These are phyloP conservation scores for Nymphalis polychloros DNA, from an alignment of 2,888 invertebrate genomes.

Conservation along the genomic window DNA sequence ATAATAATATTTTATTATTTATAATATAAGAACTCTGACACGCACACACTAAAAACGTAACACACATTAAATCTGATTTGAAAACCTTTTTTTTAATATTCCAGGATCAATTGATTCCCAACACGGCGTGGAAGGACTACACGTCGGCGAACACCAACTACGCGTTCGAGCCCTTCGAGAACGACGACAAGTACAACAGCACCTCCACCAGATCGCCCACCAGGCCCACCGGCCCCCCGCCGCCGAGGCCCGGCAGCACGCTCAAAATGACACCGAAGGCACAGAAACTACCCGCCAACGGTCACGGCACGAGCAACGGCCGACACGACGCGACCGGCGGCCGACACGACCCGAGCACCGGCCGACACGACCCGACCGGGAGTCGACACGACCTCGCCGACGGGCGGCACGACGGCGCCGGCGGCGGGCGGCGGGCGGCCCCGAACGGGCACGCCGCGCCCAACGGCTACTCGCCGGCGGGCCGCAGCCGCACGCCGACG, in stretches of 20 bases:
- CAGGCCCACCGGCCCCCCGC: constrained; percentile 51
- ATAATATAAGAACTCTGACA: too few relatives aligned
- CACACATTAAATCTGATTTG: too few relatives aligned
- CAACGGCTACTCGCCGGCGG: constrained; percentile 40
- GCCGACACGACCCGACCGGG: background rate
- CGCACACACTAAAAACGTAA: too few relatives aligned
- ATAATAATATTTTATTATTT: too few relatives aligned
- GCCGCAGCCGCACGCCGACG: constrained; percentile 41
- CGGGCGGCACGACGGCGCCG: too few relatives aligned
- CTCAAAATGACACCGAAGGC: constrained; percentile 36
- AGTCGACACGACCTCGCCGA: constrained; percentile 8
- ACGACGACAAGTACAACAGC: constrained; percentile 85
- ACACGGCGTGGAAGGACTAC: constrained; percentile 94
- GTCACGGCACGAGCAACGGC: constrained; percentile 11
- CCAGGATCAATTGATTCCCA: constrained; percentile 91
- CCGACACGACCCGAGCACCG: constrained; percentile 6
- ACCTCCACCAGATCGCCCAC: constrained; percentile 47
- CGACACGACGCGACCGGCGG: constrained; percentile 36
- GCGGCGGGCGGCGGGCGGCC: too few relatives aligned
- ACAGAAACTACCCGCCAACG: constrained; percentile 25
- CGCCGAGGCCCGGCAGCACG: constrained; percentile 48
- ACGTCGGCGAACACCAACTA: constrained; percentile 92
- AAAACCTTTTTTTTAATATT: constrained; percentile 10
- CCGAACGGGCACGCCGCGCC: too few relatives aligned
- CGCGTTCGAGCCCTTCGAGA: constrained; percentile 93